phyloP scores from a whole-genome alignment of 2,888 invertebrate species.

The Epirrita christyi region DNA sequence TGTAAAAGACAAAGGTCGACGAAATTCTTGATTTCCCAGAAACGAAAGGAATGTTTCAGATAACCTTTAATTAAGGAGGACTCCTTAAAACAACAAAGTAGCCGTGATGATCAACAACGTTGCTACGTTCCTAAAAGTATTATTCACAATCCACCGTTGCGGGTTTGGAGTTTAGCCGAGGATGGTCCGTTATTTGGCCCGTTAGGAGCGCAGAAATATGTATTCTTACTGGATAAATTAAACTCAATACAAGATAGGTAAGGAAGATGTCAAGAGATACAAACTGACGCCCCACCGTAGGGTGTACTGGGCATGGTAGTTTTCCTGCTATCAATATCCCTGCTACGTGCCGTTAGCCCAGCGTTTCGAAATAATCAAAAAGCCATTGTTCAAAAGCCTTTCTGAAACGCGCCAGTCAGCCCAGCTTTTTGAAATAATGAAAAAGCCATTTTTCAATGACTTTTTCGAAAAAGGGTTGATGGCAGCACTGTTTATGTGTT shows the following conservation, averaged over 20 bases:
- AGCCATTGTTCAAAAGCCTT: too few species aligned
- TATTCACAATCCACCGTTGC: neutral
- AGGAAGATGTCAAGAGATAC: neutral
- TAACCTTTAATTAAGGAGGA: constrained; percentile 20
- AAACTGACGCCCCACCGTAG: neutral
- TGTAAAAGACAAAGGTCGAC: constrained; percentile 12
- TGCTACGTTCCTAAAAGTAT: neutral
- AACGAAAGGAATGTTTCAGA: constrained; percentile 16
- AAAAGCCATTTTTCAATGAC: too few species aligned
- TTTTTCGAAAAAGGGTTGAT: too few species aligned
- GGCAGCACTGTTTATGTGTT: too few species aligned
- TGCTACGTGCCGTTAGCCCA: too few species aligned
- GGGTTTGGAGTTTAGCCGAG: neutral
- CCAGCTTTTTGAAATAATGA: too few species aligned
- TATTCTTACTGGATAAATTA: neutral
- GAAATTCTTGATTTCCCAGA: constrained; percentile 4
- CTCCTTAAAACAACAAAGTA: constrained; percentile 16
- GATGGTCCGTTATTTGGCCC: neutral
- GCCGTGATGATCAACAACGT: constrained; percentile 5
- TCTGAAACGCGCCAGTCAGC: too few species aligned
- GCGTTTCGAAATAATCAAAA: too few species aligned
- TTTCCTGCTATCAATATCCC: too few species aligned
- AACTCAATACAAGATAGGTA: too few species aligned
- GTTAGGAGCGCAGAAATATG: neutral
- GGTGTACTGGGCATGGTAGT: too few species aligned